Evolutionary conservation across 2,797 vertebrate genomes (phyloP).

Genomic region (Paedocypris micromegethes): DNA sequence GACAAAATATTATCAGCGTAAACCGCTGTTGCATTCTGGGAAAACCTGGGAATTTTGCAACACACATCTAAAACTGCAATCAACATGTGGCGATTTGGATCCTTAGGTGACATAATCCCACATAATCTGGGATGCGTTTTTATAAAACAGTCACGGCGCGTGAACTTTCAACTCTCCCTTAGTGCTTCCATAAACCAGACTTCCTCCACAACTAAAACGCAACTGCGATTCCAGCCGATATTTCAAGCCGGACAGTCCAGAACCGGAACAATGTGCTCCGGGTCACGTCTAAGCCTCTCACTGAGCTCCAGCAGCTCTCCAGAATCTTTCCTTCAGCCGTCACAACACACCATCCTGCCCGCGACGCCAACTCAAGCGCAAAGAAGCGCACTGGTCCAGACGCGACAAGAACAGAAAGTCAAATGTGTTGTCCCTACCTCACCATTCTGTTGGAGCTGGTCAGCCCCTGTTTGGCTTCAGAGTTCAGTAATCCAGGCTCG

Average conservation of each 20-base stretch:
- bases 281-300: conserved; percentile 11
- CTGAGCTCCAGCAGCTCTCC: conserved; percentile 8
- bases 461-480: conserved; percentile 55
- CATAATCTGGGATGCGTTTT: conserved; percentile 40
- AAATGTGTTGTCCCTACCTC: conserved; percentile 66
- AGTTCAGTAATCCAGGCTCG: conserved; percentile 65
- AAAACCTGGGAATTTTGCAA: no score
- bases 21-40: no score
- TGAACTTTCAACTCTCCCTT: conserved; percentile 23
- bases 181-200: conserved; percentile 4
- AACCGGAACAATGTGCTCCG: conserved; percentile 12
- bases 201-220: neutral
- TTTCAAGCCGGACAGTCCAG: conserved; percentile 9
- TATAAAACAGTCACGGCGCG: conserved; percentile 50
- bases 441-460: conserved; percentile 72
- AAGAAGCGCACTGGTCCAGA: conserved; percentile 1
- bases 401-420: conserved; percentile 23
- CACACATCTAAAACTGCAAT: neutral
- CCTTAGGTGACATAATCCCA: conserved; percentile 60
- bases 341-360: conserved; percentile 5
- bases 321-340: conserved; percentile 14
- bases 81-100: conserved; percentile 12
- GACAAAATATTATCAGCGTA: no score
- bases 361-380: conserved; percentile 4
- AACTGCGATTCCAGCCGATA: neutral